phyloP scores from a whole-genome alignment of 2,888 invertebrate species.

The Digitonthophagus gazella region DNA sequence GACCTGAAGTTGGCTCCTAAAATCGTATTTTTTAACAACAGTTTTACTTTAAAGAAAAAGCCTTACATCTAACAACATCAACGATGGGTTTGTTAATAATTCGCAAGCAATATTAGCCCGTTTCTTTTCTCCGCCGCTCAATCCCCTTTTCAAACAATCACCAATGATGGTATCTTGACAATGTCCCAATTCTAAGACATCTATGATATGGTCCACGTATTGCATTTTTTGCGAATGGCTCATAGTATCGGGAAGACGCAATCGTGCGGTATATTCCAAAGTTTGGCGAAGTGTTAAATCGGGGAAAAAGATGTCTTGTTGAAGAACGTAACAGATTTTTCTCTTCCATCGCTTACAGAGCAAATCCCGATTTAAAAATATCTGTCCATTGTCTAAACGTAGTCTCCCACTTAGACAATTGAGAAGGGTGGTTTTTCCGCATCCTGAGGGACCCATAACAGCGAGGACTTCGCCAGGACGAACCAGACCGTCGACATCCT shows the following conservation, averaged over 20 bases:
- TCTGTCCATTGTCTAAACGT: constrained; percentile 63
- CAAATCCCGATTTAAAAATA: constrained; percentile 47
- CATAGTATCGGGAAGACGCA: constrained; percentile 69
- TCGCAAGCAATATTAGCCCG: constrained; percentile 81
- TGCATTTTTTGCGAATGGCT: constrained; percentile 70
- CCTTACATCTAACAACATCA: constrained; percentile 78
- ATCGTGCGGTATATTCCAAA: constrained; percentile 60
- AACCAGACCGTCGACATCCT: constrained; percentile 71
- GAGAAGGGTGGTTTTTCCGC: constrained; percentile 76
- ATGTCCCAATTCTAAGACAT: constrained; percentile 68
- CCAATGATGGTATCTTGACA: constrained; percentile 80
- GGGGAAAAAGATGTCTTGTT: constrained; percentile 79
- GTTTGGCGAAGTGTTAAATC: constrained; percentile 76
- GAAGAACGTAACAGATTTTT: constrained; percentile 77
- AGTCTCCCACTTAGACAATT: constrained; percentile 73
- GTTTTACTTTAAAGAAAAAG: not conserved
- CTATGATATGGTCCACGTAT: constrained; percentile 74
- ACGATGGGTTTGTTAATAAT: constrained; percentile 73
- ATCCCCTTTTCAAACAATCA: constrained; percentile 69
- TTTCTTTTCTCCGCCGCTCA: constrained; percentile 83
- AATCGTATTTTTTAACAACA: constrained; percentile 5
- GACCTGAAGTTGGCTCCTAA: constrained; percentile 79
- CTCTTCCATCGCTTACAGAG: constrained; percentile 67
- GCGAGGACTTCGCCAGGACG: constrained; percentile 76
- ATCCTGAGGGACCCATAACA: constrained; percentile 79